These are phyloP conservation scores for Chelmon rostratus DNA, from an alignment of 2,797 vertebrate genomes.

Conservation along the genomic window DNA sequence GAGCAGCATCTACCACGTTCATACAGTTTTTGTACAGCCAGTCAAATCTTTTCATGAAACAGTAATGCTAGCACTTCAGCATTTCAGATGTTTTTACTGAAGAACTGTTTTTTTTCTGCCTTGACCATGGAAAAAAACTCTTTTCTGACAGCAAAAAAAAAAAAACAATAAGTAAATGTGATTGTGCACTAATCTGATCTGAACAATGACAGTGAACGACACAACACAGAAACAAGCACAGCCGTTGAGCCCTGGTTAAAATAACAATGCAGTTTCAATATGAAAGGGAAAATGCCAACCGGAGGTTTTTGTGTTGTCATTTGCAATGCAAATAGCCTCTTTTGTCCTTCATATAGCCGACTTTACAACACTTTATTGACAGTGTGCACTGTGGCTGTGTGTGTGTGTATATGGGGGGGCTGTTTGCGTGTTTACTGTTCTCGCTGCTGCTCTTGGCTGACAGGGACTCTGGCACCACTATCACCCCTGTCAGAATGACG, in stretches of 20 bases:
- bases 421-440: slow-evolving; percentile 66
- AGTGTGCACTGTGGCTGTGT: slow-evolving; percentile 17
- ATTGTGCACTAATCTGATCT: no score
- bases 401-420: slow-evolving; percentile 16
- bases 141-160: not conserved
- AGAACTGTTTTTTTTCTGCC: not conserved
- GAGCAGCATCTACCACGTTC: no score
- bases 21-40: no score
- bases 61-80: not conserved
- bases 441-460: slow-evolving; percentile 57
- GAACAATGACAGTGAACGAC: slow-evolving; percentile 17
- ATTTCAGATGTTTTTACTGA: not conserved
- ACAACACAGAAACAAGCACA: slow-evolving; percentile 20
- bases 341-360: slow-evolving; percentile 62
- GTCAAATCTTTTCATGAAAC: no score
- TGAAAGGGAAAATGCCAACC: slow-evolving; percentile 47
- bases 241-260: slow-evolving; percentile 19
- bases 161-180: not conserved
- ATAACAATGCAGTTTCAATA: slow-evolving; percentile 37
- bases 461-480: slow-evolving; percentile 49
- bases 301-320: slow-evolving; percentile 47
- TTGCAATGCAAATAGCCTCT: slow-evolving; percentile 68
- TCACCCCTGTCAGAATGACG: slow-evolving; percentile 64
- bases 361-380: slow-evolving; percentile 56
- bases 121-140: not conserved